Base-by-base conservation (phyloP, 1,140 invertebrate genomes). In the Drosophila subpulchrella region DNA sequence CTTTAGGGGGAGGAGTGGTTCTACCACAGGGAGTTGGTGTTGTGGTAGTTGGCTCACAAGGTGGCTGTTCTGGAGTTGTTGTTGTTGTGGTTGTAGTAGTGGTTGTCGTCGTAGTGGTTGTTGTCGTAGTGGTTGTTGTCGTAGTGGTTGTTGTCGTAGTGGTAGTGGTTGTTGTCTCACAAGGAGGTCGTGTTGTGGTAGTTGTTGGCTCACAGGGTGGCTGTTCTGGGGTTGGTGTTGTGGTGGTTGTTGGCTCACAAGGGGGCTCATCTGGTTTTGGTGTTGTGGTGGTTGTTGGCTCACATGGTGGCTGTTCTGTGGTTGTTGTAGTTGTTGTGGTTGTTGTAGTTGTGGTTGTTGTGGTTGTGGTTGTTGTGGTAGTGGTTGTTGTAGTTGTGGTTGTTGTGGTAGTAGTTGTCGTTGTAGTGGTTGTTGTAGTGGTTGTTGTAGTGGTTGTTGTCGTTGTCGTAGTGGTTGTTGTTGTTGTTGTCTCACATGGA, bases 171-270 rank as follows among this genome's bases (percentile, higher is more conserved):
- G 17, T 13, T 13, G 46, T 11, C 8, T 17, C 12, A 0, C 11
- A 12, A 12, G 53, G 17, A 1, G 55, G 27, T 4, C 27, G 47
- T 0, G 47, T 8, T 30, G 24, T 4, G 0, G 24, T 5, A 12
- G 13, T 20, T 8, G 12, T n/a, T 4, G 47, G 47, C 24, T 47
- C 12, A 7, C 20, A 48, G 13, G 46, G 42, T 8, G 39, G 39
- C n/a, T 2, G 39, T 15, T 6, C 15, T 17, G 41, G 20, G 3
- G 46, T 24, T 4, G 46, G 2, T 3, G 46, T 20, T 6, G 59
- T 41, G 1, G 71, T 54, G 12, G 60, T 72, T 20, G 42, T 55
- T 2, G 42, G 42, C 3, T 36, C 15, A 46, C 54, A 55, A 8
- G 42, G 34, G n/a, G 41, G 48, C 42, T 2, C 53, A 41, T 0